Evolutionary conservation across 2,888 invertebrate species (phyloP).

Genomic region (Netelia melanura): DNA sequence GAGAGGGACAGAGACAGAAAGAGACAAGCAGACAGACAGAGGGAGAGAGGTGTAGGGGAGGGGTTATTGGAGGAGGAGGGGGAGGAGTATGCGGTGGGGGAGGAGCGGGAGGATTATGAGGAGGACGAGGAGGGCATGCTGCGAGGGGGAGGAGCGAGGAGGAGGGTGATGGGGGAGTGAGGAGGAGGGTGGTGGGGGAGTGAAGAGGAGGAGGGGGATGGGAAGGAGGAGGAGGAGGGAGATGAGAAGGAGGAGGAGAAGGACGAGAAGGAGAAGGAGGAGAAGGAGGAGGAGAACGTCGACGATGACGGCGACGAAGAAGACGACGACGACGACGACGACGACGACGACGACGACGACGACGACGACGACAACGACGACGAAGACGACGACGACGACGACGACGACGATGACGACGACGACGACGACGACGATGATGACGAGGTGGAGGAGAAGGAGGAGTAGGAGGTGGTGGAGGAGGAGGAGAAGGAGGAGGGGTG

Average conservation of each 20-base stretch:
- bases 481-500: too few relatives aligned
- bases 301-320: too few relatives aligned
- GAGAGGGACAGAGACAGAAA: constrained; percentile 36
- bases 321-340: too few relatives aligned
- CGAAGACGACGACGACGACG: too few relatives aligned
- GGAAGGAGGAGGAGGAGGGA: neutral
- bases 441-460: too few relatives aligned
- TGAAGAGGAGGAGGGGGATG: constrained; percentile 10
- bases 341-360: too few relatives aligned
- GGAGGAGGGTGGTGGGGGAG: constrained; percentile 1
- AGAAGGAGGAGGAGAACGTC: neutral
- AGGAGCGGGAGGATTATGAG: too few relatives aligned
- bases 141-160: too few relatives aligned
- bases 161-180: neutral
- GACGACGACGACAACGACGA: too few relatives aligned
- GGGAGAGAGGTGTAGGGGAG: neutral
- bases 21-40: neutral
- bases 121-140: neutral
- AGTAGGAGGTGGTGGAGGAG: too few relatives aligned
- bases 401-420: too few relatives aligned
- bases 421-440: too few relatives aligned
- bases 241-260: neutral
- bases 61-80: constrained; percentile 6
- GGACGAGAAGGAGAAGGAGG: constrained; percentile 4
- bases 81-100: neutral